These are phyloP conservation scores for Adelosebastes latens DNA, from an alignment of 2,797 vertebrate species.

Conservation along the genomic window DNA sequence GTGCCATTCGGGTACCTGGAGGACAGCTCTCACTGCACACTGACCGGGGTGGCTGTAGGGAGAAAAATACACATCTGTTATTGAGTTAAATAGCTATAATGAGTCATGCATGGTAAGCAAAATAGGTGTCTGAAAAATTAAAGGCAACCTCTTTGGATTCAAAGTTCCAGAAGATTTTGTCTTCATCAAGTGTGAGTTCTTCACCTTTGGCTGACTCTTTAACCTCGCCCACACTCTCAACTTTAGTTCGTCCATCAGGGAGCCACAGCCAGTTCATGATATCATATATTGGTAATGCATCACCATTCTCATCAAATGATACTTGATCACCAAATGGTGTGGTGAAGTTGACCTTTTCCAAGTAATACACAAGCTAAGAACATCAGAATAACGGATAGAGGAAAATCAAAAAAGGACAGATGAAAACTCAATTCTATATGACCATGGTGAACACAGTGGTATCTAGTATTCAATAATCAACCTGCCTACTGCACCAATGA, in stretches of 20 bases:
- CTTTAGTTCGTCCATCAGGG: conserved; percentile 54
- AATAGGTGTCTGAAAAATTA: not conserved
- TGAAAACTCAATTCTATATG: not conserved
- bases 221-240: conserved; percentile 64
- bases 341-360: conserved; percentile 70
- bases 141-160: too few species aligned
- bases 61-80: not conserved
- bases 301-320: conserved; percentile 79
- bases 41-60: conserved; percentile 56
- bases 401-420: not conserved
- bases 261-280: conserved; percentile 77
- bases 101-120: not conserved
- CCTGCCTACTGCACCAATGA: not conserved
- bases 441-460: not conserved
- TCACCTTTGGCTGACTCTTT: too few species aligned
- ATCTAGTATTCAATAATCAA: not conserved
- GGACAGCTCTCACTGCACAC: conserved; percentile 75
- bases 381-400: not conserved
- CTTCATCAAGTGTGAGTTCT: too few species aligned
- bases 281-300: conserved; percentile 77
- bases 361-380: not conserved
- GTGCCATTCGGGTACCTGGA: conserved; percentile 68
- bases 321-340: conserved; percentile 77
- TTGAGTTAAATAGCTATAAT: not conserved
- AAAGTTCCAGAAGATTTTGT: too few species aligned